Base-by-base conservation (phyloP, 2,113 vertebrate species). In the Nanorana parkeri region DNA sequence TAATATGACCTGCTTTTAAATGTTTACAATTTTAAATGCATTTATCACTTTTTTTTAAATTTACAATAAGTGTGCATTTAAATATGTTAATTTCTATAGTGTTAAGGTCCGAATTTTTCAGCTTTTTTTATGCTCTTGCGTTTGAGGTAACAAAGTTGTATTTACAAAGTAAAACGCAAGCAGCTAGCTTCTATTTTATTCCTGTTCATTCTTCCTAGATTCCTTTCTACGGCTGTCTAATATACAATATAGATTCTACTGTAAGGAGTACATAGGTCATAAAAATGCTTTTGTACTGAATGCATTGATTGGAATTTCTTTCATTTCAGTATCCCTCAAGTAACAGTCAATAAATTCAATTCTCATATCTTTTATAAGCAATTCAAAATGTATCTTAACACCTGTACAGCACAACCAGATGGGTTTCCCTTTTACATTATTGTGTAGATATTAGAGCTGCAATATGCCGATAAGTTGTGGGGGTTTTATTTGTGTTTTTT, bases 241-340 rank as follows among this genome's bases (percentile, higher is more conserved):
- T 73, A 26, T 55, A 16, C 17, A 20, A 20, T 58, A 58, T 32
- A 11, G 77, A 68, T 67, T 68, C 19, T 26, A 41, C 29, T 47
- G 32, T 15, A 52, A 80, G n/a, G 26, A 21, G 72, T 23, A 24
- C 19, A 68, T 17, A 32, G n/a, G 58, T 68, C 77, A 58, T 68
- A 47, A 80, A 61, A 28, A 21, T 19, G 55, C 21, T 28, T 71
- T 61, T 65, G 51, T 55, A 36, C 66, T 4, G 54, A 41, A 60
- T 24, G 23, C 47, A 80, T 80, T 52, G 78, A 80, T 80, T 69
- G 56, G 51, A 51, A 80, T 80, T 80, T 56, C n/a, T 36, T 71
- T 80, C 60, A 36, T 56, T 79, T 68, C 47, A 23, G 26, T 80
- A 64, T 61, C 55, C 78, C 78, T 63, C 78, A 10, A 80, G 54